Evolutionary conservation across 2,888 invertebrate genomes (phyloP), one percentile per base, ranked within the genome.

Genomic region (Parnassius smintheus): DNA sequence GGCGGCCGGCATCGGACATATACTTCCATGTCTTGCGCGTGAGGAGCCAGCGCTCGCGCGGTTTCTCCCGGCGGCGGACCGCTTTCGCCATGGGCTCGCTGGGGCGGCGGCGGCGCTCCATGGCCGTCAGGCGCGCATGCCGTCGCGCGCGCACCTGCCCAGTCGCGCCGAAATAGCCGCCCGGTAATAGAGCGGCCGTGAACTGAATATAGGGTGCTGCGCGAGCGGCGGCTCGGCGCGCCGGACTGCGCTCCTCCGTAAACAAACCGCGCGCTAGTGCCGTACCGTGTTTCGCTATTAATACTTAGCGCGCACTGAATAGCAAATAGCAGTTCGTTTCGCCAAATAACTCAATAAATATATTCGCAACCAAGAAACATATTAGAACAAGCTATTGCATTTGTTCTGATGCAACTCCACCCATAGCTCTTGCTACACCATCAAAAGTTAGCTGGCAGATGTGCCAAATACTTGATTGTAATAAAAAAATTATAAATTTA

Each of bases 21-120:
- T 97, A 97, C 74, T 96, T 93, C 97, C 97, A 97, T 56, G 97
- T 97, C 88, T 97, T 97, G 65, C 97, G 92, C 53, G 97, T 97
- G 65, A 97, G 92, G 65, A 97, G 92, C 97, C 97, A 97, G 83
- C 97, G 93, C 85, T 97, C 97, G 78, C 95, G 95, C 73, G 93
- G 88, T 78, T 93, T 93, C 63, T 92, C 87, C 58, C 93, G 91
- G 72, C 93, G 93, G 88, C 73, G 92, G 87, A 76, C 92, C 86
- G 91, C 75, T 91, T 84, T 80, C 86, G 90, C 80, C 82, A 81
- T 78, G 75, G 76, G 78, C 75, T 77, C 83, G 79, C 76, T 80
- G 77, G 75, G 75, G 72, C 73, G 76, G 73, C 72, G 72, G 72
- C 77, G 73, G 75, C 71, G 72, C 68, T 80, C 67, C 69, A 67